A percentile compares a stretch with the other conserved stretches of the same genome.
These are phyloP conservation scores for Sinhomidia bicolor DNA, from an alignment of 2,888 invertebrate species.

Conservation along the genomic window DNA sequence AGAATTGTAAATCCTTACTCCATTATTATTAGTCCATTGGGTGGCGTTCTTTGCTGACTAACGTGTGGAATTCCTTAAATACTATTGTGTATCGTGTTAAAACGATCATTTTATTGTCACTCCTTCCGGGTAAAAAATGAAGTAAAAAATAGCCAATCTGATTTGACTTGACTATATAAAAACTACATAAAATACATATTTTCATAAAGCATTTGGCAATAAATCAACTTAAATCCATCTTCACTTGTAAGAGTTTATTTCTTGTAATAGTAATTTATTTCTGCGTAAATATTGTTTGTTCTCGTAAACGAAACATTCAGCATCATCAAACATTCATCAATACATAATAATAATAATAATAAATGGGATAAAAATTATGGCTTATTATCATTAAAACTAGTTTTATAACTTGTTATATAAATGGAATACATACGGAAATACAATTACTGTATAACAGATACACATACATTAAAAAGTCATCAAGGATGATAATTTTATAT, in stretches of 20 bases:
- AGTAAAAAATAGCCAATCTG: background rate
- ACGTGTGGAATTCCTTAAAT: background rate
- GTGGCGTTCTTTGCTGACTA: background rate
- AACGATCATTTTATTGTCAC: too few relatives aligned
- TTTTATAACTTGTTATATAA: background rate
- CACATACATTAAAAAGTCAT: background rate
- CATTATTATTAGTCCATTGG: background rate
- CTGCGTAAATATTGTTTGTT: background rate
- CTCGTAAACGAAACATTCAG: background rate
- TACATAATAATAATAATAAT: background rate
- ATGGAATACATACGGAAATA: background rate
- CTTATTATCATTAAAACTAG: background rate
- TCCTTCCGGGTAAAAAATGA: background rate
- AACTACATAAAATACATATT: background rate
- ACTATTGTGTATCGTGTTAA: background rate
- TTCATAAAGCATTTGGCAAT: too few relatives aligned
- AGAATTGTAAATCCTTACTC: background rate
- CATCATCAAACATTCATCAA: background rate
- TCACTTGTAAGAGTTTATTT: background rate
- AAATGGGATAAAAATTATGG: background rate
- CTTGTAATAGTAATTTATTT: constrained; percentile 1
- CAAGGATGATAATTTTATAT: background rate
- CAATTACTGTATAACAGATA: background rate
- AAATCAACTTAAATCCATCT: background rate
- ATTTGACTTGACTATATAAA: background rate